Evolutionary conservation across 2,113 vertebrate genomes (phyloP), one percentile per base, ranked within the genome.

Genomic region (Channa argus): DNA sequence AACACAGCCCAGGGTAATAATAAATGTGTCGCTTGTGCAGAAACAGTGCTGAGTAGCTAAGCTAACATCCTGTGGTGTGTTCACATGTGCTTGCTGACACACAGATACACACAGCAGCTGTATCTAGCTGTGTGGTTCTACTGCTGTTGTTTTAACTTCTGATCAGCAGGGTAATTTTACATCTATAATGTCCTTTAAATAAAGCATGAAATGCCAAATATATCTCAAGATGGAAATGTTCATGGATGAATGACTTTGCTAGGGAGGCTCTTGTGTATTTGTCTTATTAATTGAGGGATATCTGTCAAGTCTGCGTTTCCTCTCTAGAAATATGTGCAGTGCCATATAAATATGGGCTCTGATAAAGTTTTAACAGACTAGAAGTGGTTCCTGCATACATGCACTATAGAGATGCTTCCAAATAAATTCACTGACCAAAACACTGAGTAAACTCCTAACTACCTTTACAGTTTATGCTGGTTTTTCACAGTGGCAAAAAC

Each of bases 21-120:
- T 79, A 71, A 85, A 88, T 63, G 65, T 85, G 80, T 85, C 46
- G 3, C 77, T 72, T 37, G 56, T 3, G 77, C 68, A 82, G 77
- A 64, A 87, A 77, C 77, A 58, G 72, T 88, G 91, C 91, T 89
- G 89, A 92, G 88, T 91, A 74, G 86, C 87, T 89, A 87, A 85
- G 89, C 87, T 92, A 92, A 91, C 90, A 92, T 92, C 89, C 90
- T 92, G 86, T 85, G 61, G 71, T 62, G 70, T 36, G 58, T 60
- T 45, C 72, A 44, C n/a, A 13, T 69, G 36, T 41, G 24, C 54
- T 14, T 3, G 8, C 49, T 43, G 39, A 50, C 60, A 55, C 71
- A 69, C 46, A 62, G 38, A 38, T 55, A 53, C 54, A 47, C 46
- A 54, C 50, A 55, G 60, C 24, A 33, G 45, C 41, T 79, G 63